Conservation (phyloP, 2,888 invertebrate genomes). For the Hydrotaea diabolus region DNA sequence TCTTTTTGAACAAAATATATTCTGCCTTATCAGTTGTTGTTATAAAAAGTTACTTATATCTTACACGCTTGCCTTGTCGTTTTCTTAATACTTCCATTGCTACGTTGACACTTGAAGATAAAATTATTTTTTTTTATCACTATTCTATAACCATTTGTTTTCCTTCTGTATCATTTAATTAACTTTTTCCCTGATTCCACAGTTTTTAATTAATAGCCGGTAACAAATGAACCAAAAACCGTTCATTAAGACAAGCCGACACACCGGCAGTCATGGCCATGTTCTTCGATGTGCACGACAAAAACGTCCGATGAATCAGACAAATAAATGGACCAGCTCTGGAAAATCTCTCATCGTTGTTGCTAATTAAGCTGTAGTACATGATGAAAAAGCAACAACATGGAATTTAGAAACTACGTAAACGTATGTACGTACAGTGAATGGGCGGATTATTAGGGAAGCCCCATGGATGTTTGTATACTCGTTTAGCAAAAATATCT, state of each 20-base stretch:
- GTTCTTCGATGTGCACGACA: neutral
- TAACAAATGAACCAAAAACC: conserved; percentile 30
- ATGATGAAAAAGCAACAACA: conserved; percentile 3
- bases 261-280: neutral
- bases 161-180: neutral
- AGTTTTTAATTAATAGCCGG: conserved; percentile 34
- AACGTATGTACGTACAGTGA: neutral
- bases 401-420: conserved; percentile 1
- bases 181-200: neutral
- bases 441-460: neutral
- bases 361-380: conserved; percentile 37
- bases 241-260: conserved; percentile 15
- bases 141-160: no score
- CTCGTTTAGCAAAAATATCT: no score
- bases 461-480: neutral
- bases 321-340: neutral
- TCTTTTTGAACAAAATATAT: no score
- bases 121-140: no score
- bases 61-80: no score
- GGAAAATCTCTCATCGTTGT: neutral
- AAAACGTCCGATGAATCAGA: conserved; percentile 21
- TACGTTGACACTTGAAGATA: no score
- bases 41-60: no score
- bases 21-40: no score
- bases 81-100: no score